Conservation (phyloP, 2,888 invertebrate species). For the Cephus pygmeus region DNA sequence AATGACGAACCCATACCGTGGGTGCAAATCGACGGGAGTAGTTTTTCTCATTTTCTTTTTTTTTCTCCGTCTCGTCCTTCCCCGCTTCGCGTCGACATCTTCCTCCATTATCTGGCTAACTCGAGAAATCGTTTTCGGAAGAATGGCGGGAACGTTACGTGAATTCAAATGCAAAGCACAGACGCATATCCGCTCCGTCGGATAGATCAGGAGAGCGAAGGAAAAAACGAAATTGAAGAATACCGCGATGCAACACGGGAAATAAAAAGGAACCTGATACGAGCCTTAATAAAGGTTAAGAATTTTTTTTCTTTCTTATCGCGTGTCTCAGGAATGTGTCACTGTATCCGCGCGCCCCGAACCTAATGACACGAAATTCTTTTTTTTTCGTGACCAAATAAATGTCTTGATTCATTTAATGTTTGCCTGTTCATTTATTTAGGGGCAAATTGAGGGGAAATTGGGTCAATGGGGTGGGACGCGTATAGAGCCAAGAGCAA, state of each 20-base stretch:
- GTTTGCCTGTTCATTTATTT: conserved; percentile 56
- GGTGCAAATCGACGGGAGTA: conserved; percentile 47
- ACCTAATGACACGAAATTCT: conserved; percentile 51
- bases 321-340: background rate
- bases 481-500: conserved; percentile 29
- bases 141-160: background rate
- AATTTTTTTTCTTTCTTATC: background rate
- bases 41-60: conserved; percentile 36
- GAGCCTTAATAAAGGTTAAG: background rate
- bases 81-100: background rate
- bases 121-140: background rate
- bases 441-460: conserved; percentile 55
- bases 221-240: background rate
- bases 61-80: background rate
- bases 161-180: background rate
- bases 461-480: conserved; percentile 57
- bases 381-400: conserved; percentile 49
- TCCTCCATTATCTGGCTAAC: background rate
- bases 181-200: background rate
- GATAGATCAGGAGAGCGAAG: background rate
- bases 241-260: background rate
- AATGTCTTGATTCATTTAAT: conserved; percentile 58
- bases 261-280: background rate
- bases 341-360: background rate
- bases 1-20: conserved; percentile 53